Conservation (phyloP, 2,888 invertebrate species). For the Chrysolina haemoptera region DNA sequence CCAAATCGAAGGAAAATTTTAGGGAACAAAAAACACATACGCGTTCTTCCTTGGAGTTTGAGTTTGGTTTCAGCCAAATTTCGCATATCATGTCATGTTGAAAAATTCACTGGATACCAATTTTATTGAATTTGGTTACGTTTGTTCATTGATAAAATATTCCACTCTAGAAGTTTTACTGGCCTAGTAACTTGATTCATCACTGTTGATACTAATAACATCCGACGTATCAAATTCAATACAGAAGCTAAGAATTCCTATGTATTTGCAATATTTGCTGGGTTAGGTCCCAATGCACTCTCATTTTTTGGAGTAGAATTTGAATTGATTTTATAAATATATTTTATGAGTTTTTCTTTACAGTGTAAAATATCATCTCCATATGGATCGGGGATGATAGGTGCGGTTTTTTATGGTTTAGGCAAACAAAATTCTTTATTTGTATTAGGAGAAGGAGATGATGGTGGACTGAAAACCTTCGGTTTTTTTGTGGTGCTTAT, state of each 20-base stretch:
- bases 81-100: slow-evolving; percentile 15
- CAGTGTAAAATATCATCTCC: slow-evolving; percentile 7
- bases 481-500: slow-evolving; percentile 10
- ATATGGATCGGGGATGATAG: slow-evolving; percentile 22
- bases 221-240: slow-evolving; percentile 21
- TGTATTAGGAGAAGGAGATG: slow-evolving; percentile 2
- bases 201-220: slow-evolving; percentile 13
- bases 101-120: slow-evolving; percentile 6
- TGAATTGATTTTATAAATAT: slow-evolving; percentile 14
- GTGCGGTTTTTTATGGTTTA: neutral
- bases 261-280: neutral
- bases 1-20: slow-evolving; percentile 20
- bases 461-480: slow-evolving; percentile 7
- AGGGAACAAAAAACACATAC: no score
- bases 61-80: slow-evolving; percentile 20
- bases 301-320: slow-evolving; percentile 19
- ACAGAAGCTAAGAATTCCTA: slow-evolving; percentile 18
- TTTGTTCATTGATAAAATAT: slow-evolving; percentile 27
- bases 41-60: no score
- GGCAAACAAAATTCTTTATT: neutral
- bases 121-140: slow-evolving; percentile 17
- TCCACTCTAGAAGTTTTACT: slow-evolving; percentile 25
- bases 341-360: neutral
- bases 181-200: slow-evolving; percentile 28
- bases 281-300: neutral